Conservation (phyloP, 2,113 vertebrate species). For the Sporophila hypoxantha region DNA sequence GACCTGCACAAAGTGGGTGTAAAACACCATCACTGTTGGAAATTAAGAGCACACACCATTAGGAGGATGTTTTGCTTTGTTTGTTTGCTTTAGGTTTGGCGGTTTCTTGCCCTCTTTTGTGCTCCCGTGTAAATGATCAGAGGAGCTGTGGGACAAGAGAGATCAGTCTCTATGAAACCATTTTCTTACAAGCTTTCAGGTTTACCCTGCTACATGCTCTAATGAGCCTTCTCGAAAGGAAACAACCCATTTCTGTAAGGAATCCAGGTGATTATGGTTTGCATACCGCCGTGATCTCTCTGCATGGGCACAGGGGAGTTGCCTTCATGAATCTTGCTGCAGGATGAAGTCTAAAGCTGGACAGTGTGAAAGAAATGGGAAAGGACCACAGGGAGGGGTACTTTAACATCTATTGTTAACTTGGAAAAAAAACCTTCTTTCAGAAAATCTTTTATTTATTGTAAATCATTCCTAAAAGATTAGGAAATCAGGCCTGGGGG, state of each 20-base stretch:
- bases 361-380: constrained; percentile 2
- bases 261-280: constrained; percentile 32
- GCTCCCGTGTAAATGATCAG: constrained; percentile 24
- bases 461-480: constrained; percentile 40
- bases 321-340: constrained; percentile 5
- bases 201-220: constrained; percentile 16
- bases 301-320: constrained; percentile 10
- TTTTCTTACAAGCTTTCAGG: constrained; percentile 1
- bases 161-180: neutral
- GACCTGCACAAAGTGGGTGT: neutral
- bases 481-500: constrained; percentile 22
- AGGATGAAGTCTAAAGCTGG: constrained; percentile 20
- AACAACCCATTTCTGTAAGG: constrained; percentile 26
- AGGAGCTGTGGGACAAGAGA: neutral
- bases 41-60: neutral
- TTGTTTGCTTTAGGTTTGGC: constrained; percentile 14
- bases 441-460: constrained; percentile 30
- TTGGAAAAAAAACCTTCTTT: neutral
- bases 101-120: neutral
- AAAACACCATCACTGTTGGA: neutral
- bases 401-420: neutral
- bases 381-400: constrained; percentile 4
- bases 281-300: constrained; percentile 1
- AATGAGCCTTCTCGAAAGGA: constrained; percentile 37
- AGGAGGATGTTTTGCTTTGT: constrained; percentile 20